These are phyloP conservation scores for Megalurothrips usitatus DNA, from an alignment of 2,888 invertebrate genomes.

Conservation along the genomic window DNA sequence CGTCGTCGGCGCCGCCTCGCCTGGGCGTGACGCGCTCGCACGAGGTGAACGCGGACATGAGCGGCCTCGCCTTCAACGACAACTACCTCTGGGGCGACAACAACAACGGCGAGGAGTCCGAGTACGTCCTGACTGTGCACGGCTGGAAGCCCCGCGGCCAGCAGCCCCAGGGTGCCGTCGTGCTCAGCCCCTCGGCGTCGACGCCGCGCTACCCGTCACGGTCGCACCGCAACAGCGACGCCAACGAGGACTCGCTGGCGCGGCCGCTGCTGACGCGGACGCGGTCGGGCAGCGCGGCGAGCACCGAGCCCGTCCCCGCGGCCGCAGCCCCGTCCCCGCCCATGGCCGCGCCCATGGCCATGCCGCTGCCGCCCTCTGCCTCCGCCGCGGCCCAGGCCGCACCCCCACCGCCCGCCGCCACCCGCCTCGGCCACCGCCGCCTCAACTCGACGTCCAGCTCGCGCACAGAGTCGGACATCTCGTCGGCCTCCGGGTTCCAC, in stretches of 20 bases:
- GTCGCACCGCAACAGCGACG: neutral
- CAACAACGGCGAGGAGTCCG: slow-evolving; percentile 18
- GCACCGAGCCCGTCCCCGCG: neutral
- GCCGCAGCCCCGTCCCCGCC: neutral
- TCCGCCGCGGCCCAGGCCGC: neutral
- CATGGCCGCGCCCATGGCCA: neutral
- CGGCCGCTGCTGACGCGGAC: slow-evolving; percentile 12
- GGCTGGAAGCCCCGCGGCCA: slow-evolving; percentile 3
- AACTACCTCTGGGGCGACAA: slow-evolving; percentile 19
- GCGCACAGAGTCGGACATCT: slow-evolving; percentile 10
- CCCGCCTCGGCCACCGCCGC: slow-evolving; percentile 17
- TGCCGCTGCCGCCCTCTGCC: neutral
- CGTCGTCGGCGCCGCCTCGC: neutral
- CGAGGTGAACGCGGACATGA: slow-evolving; percentile 17
- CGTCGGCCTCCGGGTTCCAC: slow-evolving; percentile 2
- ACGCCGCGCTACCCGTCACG: neutral
- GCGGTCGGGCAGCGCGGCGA: slow-evolving; percentile 4
- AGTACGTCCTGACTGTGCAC: slow-evolving; percentile 16
- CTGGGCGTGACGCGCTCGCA: neutral
- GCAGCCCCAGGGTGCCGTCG: slow-evolving; percentile 14
- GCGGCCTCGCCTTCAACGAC: slow-evolving; percentile 11
- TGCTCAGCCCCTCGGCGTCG: neutral
- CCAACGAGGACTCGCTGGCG: slow-evolving; percentile 21
- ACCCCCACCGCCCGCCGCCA: neutral
- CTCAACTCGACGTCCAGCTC: slow-evolving; percentile 20